Percentiles rank a stretch among this genome's conserved stretches.
phyloP scores from a whole-genome alignment of 2,888 invertebrate genomes.

The Chromoteleia sp. region DNA sequence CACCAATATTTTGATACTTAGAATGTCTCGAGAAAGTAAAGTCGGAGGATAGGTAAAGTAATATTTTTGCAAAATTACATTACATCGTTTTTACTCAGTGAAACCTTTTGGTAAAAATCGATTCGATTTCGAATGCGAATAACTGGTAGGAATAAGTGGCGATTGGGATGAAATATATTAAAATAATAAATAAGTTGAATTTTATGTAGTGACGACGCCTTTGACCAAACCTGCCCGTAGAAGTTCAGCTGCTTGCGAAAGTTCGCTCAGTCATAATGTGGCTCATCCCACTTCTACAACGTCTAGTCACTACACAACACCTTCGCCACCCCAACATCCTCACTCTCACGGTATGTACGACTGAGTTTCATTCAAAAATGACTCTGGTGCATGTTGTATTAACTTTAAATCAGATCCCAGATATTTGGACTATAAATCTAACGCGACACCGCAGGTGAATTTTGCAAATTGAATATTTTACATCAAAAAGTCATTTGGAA shows the following conservation, averaged over 20 bases:
- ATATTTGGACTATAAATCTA: conserved; percentile 28
- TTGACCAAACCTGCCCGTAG: conserved; percentile 80
- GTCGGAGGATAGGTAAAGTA: not conserved
- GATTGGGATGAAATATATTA: not conserved
- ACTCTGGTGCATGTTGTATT: conserved; percentile 6
- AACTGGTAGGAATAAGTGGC: conserved; percentile 25
- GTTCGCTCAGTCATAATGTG: conserved; percentile 78
- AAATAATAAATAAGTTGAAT: conserved; percentile 31
- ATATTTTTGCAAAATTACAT: not conserved
- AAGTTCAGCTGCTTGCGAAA: conserved; percentile 82
- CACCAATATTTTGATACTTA: no score
- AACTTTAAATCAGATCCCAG: conserved; percentile 29
- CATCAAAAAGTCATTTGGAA: conserved; percentile 4
- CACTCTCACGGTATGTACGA: conserved; percentile 79
- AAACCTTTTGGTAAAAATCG: not conserved
- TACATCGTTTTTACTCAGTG: no score
- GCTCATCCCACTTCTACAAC: conserved; percentile 82
- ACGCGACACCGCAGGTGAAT: not conserved
- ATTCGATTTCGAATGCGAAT: conserved; percentile 6
- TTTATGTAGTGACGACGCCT: conserved; percentile 79
- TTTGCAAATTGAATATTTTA: conserved; percentile 14
- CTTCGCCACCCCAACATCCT: conserved; percentile 83
- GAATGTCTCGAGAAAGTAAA: no score
- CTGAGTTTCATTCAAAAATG: conserved; percentile 28
- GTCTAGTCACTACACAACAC: conserved; percentile 84